Conservation (phyloP, 2,888 invertebrate genomes). For the Aspidiotus destructor region DNA sequence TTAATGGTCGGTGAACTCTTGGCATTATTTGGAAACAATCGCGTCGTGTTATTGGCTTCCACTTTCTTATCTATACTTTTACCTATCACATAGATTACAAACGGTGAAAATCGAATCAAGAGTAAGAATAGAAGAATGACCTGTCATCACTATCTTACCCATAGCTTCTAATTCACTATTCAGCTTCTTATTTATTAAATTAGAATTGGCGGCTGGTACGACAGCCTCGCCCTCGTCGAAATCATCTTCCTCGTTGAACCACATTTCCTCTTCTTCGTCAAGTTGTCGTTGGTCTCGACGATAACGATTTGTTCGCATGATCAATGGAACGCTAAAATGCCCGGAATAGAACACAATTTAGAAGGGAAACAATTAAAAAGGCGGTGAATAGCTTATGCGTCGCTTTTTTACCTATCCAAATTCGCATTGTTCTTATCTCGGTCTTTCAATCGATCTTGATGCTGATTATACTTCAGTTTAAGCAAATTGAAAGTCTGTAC, state of each 20-base stretch:
- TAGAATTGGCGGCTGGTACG: constrained; percentile 43
- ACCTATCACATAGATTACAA: constrained; percentile 43
- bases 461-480: constrained; percentile 79
- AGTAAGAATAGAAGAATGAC: constrained; percentile 14
- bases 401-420: constrained; percentile 49
- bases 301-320: constrained; percentile 69
- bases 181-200: constrained; percentile 50
- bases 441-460: constrained; percentile 82
- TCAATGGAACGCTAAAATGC: constrained; percentile 60
- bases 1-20: constrained; percentile 40
- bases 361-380: too few species aligned
- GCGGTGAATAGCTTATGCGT: too few species aligned
- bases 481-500: constrained; percentile 95
- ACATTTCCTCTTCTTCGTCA: constrained; percentile 97
- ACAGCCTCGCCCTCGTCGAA: constrained; percentile 65
- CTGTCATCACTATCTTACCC: constrained; percentile 41
- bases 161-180: constrained; percentile 53
- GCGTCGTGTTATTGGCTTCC: constrained; percentile 42
- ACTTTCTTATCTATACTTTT: constrained; percentile 59
- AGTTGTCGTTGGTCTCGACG: constrained; percentile 85
- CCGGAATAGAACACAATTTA: too few species aligned
- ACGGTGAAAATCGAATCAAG: constrained; percentile 1
- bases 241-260: constrained; percentile 97
- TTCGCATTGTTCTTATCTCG: constrained; percentile 42
- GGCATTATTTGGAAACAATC: constrained; percentile 38